Evolutionary conservation across 2,888 invertebrate species (phyloP).

Genomic region (Philereme vetulata): DNA sequence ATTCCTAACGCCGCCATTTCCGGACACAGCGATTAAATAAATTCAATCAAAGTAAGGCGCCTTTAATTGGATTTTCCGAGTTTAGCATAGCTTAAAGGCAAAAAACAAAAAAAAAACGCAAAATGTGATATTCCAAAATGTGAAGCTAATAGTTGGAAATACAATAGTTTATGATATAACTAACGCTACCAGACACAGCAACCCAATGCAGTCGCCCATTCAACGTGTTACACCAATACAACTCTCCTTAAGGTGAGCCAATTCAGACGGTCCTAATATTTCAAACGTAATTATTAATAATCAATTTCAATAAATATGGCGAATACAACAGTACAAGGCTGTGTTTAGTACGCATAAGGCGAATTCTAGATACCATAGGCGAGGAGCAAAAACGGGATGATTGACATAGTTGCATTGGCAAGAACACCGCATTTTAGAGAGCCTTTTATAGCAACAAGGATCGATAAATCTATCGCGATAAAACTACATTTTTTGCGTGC

Average conservation of each 20-base stretch:
- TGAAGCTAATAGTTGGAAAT: not conserved
- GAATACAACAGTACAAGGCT: slow-evolving; percentile 22
- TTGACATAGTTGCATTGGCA: slow-evolving; percentile 28
- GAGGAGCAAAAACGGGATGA: slow-evolving; percentile 31
- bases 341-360: slow-evolving; percentile 29
- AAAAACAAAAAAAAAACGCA: not conserved
- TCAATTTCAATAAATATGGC: slow-evolving; percentile 29
- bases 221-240: slow-evolving; percentile 37
- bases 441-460: slow-evolving; percentile 33
- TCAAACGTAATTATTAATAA: slow-evolving; percentile 33
- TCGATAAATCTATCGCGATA: slow-evolving; percentile 17
- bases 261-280: slow-evolving; percentile 32
- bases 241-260: slow-evolving; percentile 34
- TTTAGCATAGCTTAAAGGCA: not conserved
- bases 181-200: slow-evolving; percentile 31
- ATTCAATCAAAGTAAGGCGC: slow-evolving; percentile 44
- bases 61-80: slow-evolving; percentile 56
- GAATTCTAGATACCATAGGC: slow-evolving; percentile 25
- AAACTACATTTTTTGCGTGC: slow-evolving; percentile 13
- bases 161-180: slow-evolving; percentile 24
- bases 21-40: slow-evolving; percentile 43
- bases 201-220: slow-evolving; percentile 35
- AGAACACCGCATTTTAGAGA: slow-evolving; percentile 24
- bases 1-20: slow-evolving; percentile 58
- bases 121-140: not conserved